These are phyloP conservation scores for Tetranychus piercei DNA, from an alignment of 2,888 invertebrate species.

Conservation along the genomic window DNA sequence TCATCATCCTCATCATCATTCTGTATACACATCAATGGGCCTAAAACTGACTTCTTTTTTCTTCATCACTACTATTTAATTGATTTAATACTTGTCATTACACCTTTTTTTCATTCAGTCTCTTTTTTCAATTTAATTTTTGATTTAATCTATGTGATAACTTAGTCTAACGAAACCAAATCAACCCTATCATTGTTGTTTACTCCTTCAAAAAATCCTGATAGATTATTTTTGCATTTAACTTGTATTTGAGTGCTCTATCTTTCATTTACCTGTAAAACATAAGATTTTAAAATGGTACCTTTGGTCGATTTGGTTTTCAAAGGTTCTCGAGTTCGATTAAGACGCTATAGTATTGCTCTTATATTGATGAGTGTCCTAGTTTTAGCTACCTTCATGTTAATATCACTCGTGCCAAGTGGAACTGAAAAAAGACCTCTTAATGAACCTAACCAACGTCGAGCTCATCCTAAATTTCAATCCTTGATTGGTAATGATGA, in stretches of 20 bases:
- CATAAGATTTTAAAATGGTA: background rate
- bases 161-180: background rate
- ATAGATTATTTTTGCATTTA: background rate
- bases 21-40: background rate
- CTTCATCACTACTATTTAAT: background rate
- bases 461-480: conserved; percentile 2
- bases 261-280: background rate
- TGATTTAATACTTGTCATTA: background rate
- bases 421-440: background rate
- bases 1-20: background rate
- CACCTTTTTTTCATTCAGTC: background rate
- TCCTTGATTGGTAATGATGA: background rate
- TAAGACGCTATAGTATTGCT: background rate
- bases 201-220: background rate
- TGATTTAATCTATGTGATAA: background rate
- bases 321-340: conserved; percentile 10
- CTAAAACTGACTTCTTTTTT: background rate
- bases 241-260: background rate
- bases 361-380: conserved; percentile 4
- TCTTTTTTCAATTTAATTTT: background rate
- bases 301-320: background rate
- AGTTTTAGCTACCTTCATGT: background rate
- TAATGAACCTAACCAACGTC: background rate
- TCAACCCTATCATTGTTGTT: background rate
- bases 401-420: conserved; percentile 7